A percentile compares a stretch with the other conserved stretches of the same genome.
Evolutionary conservation across 2,113 vertebrate species (phyloP).

Genomic region (Scomber colias): DNA sequence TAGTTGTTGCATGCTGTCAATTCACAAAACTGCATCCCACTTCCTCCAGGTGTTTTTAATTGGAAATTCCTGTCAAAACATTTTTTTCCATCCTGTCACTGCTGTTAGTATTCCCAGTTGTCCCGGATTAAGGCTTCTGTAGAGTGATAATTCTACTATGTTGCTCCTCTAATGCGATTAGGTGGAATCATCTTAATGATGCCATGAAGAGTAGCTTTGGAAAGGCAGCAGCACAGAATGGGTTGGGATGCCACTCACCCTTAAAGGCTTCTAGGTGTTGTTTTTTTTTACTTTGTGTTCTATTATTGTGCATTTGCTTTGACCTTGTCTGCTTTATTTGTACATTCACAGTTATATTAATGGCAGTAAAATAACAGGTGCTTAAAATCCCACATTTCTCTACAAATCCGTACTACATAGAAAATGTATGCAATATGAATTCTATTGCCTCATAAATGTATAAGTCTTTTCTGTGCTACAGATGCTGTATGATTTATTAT

Average conservation of each 20-base stretch:
- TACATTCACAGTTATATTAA: neutral
- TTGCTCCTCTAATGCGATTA: slow-evolving; percentile 73
- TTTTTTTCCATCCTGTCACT: slow-evolving; percentile 14
- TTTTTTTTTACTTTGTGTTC: neutral
- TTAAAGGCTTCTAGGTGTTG: neutral
- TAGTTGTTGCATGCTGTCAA: neutral
- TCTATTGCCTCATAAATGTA: neutral
- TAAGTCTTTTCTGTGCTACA: neutral
- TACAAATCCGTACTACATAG: neutral
- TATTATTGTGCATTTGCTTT: neutral
- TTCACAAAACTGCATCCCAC: neutral
- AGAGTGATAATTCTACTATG: slow-evolving; percentile 59
- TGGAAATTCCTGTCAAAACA: slow-evolving; percentile 1
- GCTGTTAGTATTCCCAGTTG: slow-evolving; percentile 53
- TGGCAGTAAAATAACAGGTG: neutral
- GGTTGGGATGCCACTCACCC: slow-evolving; percentile 19
- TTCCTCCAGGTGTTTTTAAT: slow-evolving; percentile 34
- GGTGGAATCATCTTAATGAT: slow-evolving; percentile 65
- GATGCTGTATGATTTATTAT: neutral
- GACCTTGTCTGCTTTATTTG: neutral
- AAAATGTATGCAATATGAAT: neutral
- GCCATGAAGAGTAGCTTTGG: slow-evolving; percentile 52
- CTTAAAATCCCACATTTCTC: neutral
- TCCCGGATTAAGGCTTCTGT: slow-evolving; percentile 63
- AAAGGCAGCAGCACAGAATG: slow-evolving; percentile 21